Conservation (phyloP, 2,888 invertebrate species). For the Fragum whitleyi region DNA sequence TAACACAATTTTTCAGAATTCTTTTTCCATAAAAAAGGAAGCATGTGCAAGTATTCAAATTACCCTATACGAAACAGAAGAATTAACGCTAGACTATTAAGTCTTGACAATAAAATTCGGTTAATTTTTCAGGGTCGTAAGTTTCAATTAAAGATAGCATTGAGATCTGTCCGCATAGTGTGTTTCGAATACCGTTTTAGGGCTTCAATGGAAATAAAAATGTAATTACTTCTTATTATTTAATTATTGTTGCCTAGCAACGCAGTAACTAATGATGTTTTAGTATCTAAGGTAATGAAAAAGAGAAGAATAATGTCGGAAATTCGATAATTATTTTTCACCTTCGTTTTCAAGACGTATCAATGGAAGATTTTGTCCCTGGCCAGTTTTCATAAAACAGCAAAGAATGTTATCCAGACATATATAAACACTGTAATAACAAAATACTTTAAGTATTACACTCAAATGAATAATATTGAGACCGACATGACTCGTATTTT, state of each 20-base stretch:
- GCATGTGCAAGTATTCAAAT: too few species aligned
- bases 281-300: constrained; percentile 63
- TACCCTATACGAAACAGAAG: too few species aligned
- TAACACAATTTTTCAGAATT: too few species aligned
- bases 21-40: too few species aligned
- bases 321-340: constrained; percentile 61
- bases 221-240: constrained; percentile 61
- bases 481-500: too few species aligned
- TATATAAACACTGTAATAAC: too few species aligned
- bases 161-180: background rate
- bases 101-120: background rate
- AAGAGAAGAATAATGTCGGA: constrained; percentile 58
- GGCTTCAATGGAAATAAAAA: constrained; percentile 57
- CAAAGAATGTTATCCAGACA: too few species aligned
- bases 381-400: too few species aligned
- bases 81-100: background rate
- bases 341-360: constrained; percentile 23
- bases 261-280: constrained; percentile 56
- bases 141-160: constrained; percentile 39
- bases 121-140: constrained; percentile 26
- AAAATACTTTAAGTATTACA: too few species aligned
- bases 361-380: background rate
- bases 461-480: too few species aligned
- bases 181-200: constrained; percentile 46
- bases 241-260: constrained; percentile 65